Base-by-base conservation (phyloP, 1,140 invertebrate species). In the Bathynomus jamesi region DNA sequence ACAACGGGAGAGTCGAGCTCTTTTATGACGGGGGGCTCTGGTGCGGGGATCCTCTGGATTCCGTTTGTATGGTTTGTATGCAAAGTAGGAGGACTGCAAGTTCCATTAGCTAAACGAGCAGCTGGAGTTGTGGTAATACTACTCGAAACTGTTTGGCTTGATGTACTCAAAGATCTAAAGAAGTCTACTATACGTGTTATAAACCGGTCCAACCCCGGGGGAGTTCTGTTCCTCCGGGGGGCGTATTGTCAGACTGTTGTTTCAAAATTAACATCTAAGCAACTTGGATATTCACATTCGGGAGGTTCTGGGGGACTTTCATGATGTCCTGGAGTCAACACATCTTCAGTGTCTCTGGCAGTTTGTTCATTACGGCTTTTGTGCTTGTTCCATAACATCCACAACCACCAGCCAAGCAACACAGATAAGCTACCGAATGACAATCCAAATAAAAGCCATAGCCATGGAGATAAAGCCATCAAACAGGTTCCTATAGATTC, bases 221-320 rank as follows among this genome's bases (percentile, higher is more conserved):
- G 75, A 21, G 40, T 32, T 61, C 70, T 66, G 46, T 70, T 69
- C 60, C 71, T 70, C 63, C 75, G 75, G 75, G 75, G 75, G 67
- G 72, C 75, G 75, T 76, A 76, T 76, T 71, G 75, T 76, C 75
- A 76, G 75, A 76, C 75, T 0, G 75, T 76, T 46, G 75, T 76
- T 66, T 76, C 75, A 30, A 76, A 76, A 60, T 76, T 72, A 4
- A 76, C 75, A 40, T 76, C 75, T 21, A 76, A 72, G 65, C 72
- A 76, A 40, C 72, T 69, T 28, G 75, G 75, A 25, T 73, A 76
- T 21, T 76, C 70, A 28, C 72, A 76, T 28, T 76, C 75, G 25
- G 75, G 75, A 31, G 75, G 75, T 60, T 76, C 75, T 46, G 71
- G 75, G 0, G 72, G 75, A 25, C 69, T 73, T 70, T 76, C 75